Evolutionary conservation across 2,888 invertebrate species (phyloP), one percentile per base, ranked within the genome.

Genomic region (Lordiphosa andalusiaca): DNA sequence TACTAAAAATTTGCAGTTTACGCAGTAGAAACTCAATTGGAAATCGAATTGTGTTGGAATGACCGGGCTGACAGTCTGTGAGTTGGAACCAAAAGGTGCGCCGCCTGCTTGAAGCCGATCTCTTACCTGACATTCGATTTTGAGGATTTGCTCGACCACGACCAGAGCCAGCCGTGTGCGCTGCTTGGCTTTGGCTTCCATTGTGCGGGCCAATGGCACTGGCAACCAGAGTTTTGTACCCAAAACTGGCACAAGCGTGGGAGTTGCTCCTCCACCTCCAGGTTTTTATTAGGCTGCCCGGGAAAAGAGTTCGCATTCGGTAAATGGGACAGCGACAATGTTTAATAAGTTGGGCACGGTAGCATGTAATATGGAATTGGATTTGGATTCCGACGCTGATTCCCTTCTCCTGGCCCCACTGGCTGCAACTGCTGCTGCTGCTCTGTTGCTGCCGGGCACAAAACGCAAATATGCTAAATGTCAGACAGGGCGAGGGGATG

Each of bases 381-480:
- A 82, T 84, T 77, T 81, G 65, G 65, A 65, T 55, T 67, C 60
- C 55, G 42, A 36, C 12, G 35, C 25, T 36, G 41, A 64, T 52
- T 58, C 42, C 58, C 52, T 37, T 48, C n/a, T 9, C 25, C 25
- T 25, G 25, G 25, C 6, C 6, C 16, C 19, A 41, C 25, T 6
- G 59, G 25, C 67, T 71, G 56, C 61, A 70, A 57, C 67, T 49
- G 40, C 33, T 30, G n/a, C n/a, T 49, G 40, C 33, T 23, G 40
- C 23, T 37, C 9, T 49, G 44, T 49, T 55, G 46, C 40, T 55
- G 62, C 81, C 83, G 84, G 84, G 85, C 80, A 80, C 80, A 80
- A 70, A 84, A 80, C 80, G 80, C 85, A 80, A 80, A 85, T 80
- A 80, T 80, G 80, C 71, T 80, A 80, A 80, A 80, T 85, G 85